A percentile compares a stretch with the other conserved stretches of the same genome.
These are phyloP conservation scores for Lepidothrix coronata DNA, from an alignment of 2,113 vertebrate species.

Conservation along the genomic window DNA sequence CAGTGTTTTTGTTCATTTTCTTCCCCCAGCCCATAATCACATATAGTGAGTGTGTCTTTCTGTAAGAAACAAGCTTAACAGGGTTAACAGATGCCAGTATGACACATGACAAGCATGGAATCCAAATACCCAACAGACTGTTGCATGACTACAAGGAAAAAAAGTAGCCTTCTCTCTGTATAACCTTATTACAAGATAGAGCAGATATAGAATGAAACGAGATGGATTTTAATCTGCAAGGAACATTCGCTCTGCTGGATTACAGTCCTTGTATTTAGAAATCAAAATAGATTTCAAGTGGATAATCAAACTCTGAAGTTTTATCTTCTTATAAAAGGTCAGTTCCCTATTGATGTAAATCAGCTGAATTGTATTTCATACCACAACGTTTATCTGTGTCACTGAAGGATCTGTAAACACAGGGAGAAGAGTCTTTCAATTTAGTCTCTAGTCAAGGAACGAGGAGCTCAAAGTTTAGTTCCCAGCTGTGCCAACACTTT, in stretches of 20 bases:
- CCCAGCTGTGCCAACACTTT: neutral
- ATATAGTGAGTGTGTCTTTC: neutral
- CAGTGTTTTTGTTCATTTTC: constrained; percentile 18
- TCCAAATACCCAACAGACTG: neutral
- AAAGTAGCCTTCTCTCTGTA: neutral
- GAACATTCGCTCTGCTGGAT: neutral
- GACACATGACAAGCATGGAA: neutral
- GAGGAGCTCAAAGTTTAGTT: neutral
- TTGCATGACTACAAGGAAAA: neutral
- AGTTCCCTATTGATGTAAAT: constrained; percentile 3
- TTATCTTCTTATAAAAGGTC: neutral
- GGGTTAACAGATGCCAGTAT: neutral
- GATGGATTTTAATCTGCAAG: neutral
- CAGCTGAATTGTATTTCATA: neutral
- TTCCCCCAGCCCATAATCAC: neutral
- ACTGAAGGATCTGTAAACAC: neutral
- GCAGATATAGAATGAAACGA: neutral
- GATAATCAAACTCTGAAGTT: neutral
- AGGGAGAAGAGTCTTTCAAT: neutral
- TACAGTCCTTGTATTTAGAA: neutral
- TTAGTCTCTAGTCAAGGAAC: neutral
- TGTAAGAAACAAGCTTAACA: constrained; percentile 13
- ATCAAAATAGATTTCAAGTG: constrained; percentile 32
- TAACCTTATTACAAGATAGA: constrained; percentile 8
- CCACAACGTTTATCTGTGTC: neutral